These are phyloP conservation scores for Eulemur albifrons DNA, from an alignment of 2,797 vertebrate genomes.

Conservation along the genomic window DNA sequence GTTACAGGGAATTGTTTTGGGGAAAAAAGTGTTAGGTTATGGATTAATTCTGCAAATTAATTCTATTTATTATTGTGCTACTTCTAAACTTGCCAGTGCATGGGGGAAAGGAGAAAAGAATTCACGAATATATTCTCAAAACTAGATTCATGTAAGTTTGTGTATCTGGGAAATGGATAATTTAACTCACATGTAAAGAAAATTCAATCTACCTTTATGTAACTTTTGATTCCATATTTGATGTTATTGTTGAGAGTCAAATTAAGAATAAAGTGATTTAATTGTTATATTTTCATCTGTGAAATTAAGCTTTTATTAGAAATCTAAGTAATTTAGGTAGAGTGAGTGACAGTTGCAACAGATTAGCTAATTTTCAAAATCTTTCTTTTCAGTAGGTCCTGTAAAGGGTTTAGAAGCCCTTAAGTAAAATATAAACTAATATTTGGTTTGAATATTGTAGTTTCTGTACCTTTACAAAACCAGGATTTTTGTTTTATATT, in stretches of 20 bases:
- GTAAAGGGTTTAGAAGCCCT: background rate
- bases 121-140: background rate
- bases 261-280: background rate
- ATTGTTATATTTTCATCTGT: background rate
- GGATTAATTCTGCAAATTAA: background rate
- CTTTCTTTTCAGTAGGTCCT: background rate
- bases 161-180: background rate
- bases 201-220: background rate
- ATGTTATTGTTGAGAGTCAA: background rate
- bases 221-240: background rate
- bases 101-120: background rate
- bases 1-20: background rate
- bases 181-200: background rate
- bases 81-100: background rate
- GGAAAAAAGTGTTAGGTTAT: background rate
- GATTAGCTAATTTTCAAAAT: background rate
- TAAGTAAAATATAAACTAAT: slow-evolving; percentile 12
- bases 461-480: background rate
- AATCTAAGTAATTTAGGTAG: background rate
- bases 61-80: background rate
- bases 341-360: background rate
- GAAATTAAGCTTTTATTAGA: slow-evolving; percentile 3
- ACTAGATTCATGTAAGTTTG: background rate
- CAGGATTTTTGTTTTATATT: background rate
- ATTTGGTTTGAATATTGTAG: background rate